Evolutionary conservation across 1,140 invertebrate species (phyloP).

Genomic region (Drosophila burlai): DNA sequence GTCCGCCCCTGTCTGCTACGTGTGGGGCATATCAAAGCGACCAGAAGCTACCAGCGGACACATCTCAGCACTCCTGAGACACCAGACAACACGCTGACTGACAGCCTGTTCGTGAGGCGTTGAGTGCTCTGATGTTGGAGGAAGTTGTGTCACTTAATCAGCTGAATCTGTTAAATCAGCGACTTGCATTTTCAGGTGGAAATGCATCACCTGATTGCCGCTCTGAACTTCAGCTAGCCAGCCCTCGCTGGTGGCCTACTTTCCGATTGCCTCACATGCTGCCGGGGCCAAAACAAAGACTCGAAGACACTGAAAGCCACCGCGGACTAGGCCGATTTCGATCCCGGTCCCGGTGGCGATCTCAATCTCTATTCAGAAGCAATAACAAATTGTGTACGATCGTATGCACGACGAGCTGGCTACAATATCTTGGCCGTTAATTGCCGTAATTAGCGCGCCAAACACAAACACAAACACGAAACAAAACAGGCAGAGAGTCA

Average conservation of each 20-base stretch:
- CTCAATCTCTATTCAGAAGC: conserved; percentile 17
- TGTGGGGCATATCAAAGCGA: conserved; percentile 53
- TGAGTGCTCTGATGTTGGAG: conserved; percentile 8
- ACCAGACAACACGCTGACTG: conserved; percentile 25
- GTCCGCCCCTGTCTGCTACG: conserved; percentile 53
- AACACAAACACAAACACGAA: conserved; percentile 46
- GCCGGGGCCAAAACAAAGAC: conserved; percentile 12
- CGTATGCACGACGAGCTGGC: conserved; percentile 36
- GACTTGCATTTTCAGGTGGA: background rate
- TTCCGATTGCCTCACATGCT: conserved; percentile 10
- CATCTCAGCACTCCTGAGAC: conserved; percentile 30
- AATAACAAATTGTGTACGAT: conserved; percentile 29
- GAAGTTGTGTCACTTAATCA: conserved; percentile 16
- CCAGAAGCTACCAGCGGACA: conserved; percentile 28
- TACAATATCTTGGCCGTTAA: conserved; percentile 63
- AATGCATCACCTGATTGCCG: conserved; percentile 9
- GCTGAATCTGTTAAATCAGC: conserved; percentile 9
- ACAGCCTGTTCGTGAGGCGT: conserved; percentile 21
- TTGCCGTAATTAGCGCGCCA: conserved; percentile 67
- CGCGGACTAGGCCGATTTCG: conserved; percentile 1
- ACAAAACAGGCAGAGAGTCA: conserved; percentile 23
- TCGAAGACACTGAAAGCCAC: conserved; percentile 9
- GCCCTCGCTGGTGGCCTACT: conserved; percentile 5
- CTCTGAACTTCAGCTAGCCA: conserved; percentile 27
- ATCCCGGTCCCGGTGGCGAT: conserved; percentile 1